Evolutionary conservation across 2,113 vertebrate genomes (phyloP).

Genomic region (Dasypus novemcinctus): DNA sequence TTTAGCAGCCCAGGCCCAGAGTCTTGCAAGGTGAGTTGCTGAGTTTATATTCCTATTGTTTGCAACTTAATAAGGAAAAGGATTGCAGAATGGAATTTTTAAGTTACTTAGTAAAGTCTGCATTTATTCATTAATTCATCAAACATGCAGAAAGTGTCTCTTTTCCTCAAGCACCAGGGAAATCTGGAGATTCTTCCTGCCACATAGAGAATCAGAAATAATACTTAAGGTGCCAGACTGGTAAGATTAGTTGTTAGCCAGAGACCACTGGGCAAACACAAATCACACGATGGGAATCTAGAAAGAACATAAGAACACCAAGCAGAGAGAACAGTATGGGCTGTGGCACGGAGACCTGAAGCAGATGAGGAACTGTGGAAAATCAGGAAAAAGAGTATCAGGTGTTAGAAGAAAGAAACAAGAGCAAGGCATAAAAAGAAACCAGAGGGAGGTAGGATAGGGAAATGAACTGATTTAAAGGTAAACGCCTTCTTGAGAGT

Average conservation of each 20-base stretch:
- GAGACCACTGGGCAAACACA: background rate
- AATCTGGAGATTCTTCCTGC: background rate
- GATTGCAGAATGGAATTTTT: background rate
- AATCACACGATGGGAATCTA: background rate
- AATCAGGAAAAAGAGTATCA: background rate
- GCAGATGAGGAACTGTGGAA: too few relatives aligned
- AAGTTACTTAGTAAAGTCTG: background rate
- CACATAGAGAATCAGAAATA: background rate
- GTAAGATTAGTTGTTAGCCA: background rate
- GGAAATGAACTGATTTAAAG: background rate
- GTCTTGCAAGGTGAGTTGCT: background rate
- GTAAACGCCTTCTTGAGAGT: background rate
- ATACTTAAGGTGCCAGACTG: background rate
- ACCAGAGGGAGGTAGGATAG: accelerated
- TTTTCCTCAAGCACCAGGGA: background rate
- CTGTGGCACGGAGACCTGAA: too few relatives aligned
- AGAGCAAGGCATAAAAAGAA: background rate
- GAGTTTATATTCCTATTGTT: background rate
- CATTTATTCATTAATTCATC: background rate
- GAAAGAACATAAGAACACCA: too few relatives aligned
- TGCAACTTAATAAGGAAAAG: background rate
- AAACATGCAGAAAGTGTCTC: background rate
- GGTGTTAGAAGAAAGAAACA: background rate
- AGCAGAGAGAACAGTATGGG: too few relatives aligned
- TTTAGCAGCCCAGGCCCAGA: background rate